Evolutionary conservation across 2,888 invertebrate genomes (phyloP).

Genomic region (Papilio protenor): DNA sequence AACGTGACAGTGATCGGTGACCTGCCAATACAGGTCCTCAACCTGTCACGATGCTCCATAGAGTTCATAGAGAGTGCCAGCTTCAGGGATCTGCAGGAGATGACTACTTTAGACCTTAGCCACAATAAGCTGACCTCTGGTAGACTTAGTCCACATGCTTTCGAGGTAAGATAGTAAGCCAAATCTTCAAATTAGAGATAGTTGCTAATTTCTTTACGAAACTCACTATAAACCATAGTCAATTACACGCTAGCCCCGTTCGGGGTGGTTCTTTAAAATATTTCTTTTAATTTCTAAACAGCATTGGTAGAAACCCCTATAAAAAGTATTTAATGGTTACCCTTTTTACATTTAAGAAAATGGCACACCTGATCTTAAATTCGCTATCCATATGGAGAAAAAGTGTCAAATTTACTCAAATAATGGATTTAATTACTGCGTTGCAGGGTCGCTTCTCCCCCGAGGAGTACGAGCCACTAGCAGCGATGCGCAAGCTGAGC

Average conservation of each 20-base stretch:
- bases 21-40: slow-evolving; percentile 82
- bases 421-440: neutral
- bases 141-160: slow-evolving; percentile 85
- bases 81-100: slow-evolving; percentile 86
- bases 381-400: neutral
- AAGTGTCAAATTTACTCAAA: slow-evolving; percentile 48
- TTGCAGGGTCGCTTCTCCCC: slow-evolving; percentile 84
- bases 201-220: no score
- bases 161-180: slow-evolving; percentile 82
- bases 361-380: neutral
- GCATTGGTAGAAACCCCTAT: no score
- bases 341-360: neutral
- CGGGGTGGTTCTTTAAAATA: no score
- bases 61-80: slow-evolving; percentile 84
- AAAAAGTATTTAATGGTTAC: no score
- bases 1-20: slow-evolving; percentile 83
- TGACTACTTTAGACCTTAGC: slow-evolving; percentile 88
- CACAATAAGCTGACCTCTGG: slow-evolving; percentile 86
- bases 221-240: no score
- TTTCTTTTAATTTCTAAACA: no score
- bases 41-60: slow-evolving; percentile 87
- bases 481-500: slow-evolving; percentile 84
- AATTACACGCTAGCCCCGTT: no score
- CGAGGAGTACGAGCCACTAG: slow-evolving; percentile 85
- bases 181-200: no score